Evolutionary conservation across 2,113 vertebrate genomes (phyloP), one percentile per base, ranked within the genome.

Genomic region (Cheilinus undulatus): DNA sequence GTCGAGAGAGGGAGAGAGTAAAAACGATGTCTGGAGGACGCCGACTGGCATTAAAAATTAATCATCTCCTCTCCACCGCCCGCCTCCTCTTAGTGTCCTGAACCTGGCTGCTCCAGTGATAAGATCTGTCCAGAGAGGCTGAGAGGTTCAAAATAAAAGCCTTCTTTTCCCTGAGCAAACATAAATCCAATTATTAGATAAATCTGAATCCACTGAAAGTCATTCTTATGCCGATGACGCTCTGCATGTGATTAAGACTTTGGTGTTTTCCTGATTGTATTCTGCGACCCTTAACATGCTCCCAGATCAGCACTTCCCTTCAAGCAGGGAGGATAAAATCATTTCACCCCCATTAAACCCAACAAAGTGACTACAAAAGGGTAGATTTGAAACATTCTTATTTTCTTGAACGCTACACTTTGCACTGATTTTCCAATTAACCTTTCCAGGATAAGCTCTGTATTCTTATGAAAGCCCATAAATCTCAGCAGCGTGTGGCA

Each of bases 11-110:
- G 15, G 59, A 59, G 83, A 63, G 82, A 79, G 82, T 79, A 80
- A 86, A 89, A 85, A 84, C 53, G 63, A 86, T 78, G 89, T 89
- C 87, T 91, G 83, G 69, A 89, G 86, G 88, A 89, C 78, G 81
- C 70, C 53, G 73, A 78, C 69, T 81, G 73, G 75, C 84, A 75
- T 93, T 86, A 89, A 92, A 91, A 88, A 92, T 93, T 78, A 89
- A 94, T 90, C 82, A 63, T 82, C 78, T 86, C 68, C 78, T 78
- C 49, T 70, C 80, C 74, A 46, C 85, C 78, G 62, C 22, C 80
- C 20, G 20, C 70, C 71, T 75, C 57, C 57, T 60, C 76, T 75
- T 49, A 46, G 46, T 43, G 61, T 83, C 84, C 78, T 52, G 67
- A 50, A 68, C 73, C 63, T 19, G 59, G 45, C 73, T 24, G 42